Base-by-base conservation (phyloP, 2,113 vertebrate genomes). In the Tiliqua scincoides region DNA sequence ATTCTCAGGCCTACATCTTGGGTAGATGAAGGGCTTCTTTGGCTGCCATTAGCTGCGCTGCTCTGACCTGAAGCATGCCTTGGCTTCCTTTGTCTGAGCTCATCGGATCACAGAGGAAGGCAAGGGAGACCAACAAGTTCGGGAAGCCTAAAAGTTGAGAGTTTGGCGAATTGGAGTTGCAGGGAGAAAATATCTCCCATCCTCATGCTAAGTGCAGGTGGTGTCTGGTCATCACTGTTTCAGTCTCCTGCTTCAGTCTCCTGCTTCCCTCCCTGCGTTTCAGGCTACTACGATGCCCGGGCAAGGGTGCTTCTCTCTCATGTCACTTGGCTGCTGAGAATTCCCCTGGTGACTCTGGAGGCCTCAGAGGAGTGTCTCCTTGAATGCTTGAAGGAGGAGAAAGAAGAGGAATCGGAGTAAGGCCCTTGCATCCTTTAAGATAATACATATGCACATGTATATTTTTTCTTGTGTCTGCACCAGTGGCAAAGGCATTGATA, bases 251-350 rank as follows among this genome's bases (percentile, higher is more conserved):
- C 15, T 17, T 17, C 4, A 6, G 17, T n/a, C n/a, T 40, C 35
- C 61, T 21, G 30, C 18, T 1, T 8, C 32, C 6, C 91, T 73
- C 83, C 75, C 48, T 86, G 88, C 89, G 48, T 32, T 88, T 40
- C 82, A 99, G 99, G 98, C 10, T 93, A 86, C 86, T 99, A 99
- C 0, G 98, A 99, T 75, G 97, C 99, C 62, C 97, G 98, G 82
- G 95, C 97, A 0, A 96, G 99, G 54, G 98, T 98, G 35, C 95
- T 99, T 48, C 95, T 98, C 63, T 97, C 97, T 11, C 98, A 97
- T 27, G 40, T 99, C 88, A 94, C 93, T 89, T 97, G 95, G 93
- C 93, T 99, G 92, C 96, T 99, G 15, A 95, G 93, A 3, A 95
- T 98, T 62, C 92, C 97, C 1, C 79, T 94, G 32, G 96, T 94